Evolutionary conservation across 2,888 invertebrate species (phyloP), one percentile per base, ranked within the genome.

Genomic region (Drosophila merina): DNA sequence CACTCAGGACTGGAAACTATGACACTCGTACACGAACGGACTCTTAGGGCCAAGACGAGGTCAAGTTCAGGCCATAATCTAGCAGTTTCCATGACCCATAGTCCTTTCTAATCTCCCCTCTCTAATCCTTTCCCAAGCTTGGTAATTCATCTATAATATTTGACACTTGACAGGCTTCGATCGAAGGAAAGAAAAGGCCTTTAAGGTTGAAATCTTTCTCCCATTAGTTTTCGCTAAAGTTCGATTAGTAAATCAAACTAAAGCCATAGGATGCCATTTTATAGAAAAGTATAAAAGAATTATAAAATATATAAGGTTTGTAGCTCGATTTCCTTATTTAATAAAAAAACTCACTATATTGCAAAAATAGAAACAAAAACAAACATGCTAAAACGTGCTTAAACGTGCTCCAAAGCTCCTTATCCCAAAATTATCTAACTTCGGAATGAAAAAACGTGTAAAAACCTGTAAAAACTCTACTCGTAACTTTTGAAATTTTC

Each of bases 131-230:
- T 9, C 3, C 4, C 40, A 8, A 3, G 8, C 40, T 42, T 63
- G 51, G 49, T 50, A 66, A 66, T 70, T 67, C 77, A 81, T 83
- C 79, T 75, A 82, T 86, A 67, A 57, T 78, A 67, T 60, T 79
- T 74, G 48, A 44, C 55, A 60, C 42, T 77, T 87, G 88, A 86
- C 60, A 44, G 14, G n/a, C 33, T 67, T 79, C 83, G 88, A 83
- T 81, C 66, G 57, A 52, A 25, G 33, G 30, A 33, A 40, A 38
- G 42, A 40, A 12, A n/a, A n/a, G 14, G 14, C 14, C 14, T 14
- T 14, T 14, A 14, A 14, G 36, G n/a, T 4, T 12, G 0, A n/a
- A 36, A n/a, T n/a, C 36, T 36, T 5, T n/a, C n/a, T n/a, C 36
- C 5, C 2, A 20, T 20, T 20, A 20, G 20, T 20, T 20, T 20